phyloP scores from a whole-genome alignment of 2,888 invertebrate genomes.

The Dicyrtomina minuta region DNA sequence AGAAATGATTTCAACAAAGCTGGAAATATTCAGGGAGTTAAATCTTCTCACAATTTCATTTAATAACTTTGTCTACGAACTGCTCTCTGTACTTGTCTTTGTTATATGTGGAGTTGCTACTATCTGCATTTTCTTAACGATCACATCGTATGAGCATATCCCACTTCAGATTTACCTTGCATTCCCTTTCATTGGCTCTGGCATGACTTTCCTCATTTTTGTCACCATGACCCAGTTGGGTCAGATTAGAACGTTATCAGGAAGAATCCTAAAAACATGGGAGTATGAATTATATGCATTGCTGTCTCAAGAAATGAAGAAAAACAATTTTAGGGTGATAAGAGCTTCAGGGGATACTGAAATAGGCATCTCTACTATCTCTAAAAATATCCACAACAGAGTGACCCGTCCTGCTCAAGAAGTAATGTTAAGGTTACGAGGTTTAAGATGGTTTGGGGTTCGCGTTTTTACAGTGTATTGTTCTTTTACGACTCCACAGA shows the following conservation, averaged over 20 bases:
- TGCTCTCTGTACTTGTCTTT: slow-evolving; percentile 6
- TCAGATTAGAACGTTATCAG: neutral
- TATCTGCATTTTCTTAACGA: neutral
- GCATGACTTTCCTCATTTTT: slow-evolving; percentile 8
- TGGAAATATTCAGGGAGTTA: neutral
- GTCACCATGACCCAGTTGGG: slow-evolving; percentile 20
- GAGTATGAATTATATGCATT: neutral
- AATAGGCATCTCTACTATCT: too few species aligned
- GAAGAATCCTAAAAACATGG: neutral
- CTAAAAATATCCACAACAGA: too few species aligned
- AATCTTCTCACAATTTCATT: neutral
- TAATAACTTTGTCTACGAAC: neutral
- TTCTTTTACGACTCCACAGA: slow-evolving; percentile 11
- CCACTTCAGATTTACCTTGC: neutral
- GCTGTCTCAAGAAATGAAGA: neutral
- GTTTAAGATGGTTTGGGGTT: slow-evolving; percentile 14
- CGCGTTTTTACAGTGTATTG: slow-evolving; percentile 10
- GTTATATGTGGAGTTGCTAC: neutral
- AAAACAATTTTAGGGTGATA: neutral
- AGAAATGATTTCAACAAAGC: neutral
- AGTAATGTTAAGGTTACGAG: too few species aligned
- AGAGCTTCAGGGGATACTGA: neutral
- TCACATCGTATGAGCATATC: neutral
- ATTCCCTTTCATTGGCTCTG: neutral
- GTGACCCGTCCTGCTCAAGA: too few species aligned